phyloP scores from a whole-genome alignment of 2,888 invertebrate species.

The Helobdella robusta region DNA sequence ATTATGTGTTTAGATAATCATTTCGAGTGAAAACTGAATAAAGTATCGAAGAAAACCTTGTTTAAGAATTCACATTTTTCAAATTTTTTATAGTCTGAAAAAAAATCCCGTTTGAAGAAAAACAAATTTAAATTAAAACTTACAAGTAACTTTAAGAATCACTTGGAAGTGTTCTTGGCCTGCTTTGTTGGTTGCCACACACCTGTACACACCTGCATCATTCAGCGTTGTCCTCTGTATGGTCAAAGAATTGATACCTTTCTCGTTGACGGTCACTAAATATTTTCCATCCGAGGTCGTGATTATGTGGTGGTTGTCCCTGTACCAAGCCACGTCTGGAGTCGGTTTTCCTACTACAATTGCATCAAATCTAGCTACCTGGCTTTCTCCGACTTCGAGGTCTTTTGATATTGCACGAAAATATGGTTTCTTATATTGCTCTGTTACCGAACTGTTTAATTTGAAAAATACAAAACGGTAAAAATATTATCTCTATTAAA shows the following conservation, averaged over 20 bases:
- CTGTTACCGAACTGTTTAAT: too few relatives aligned
- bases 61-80: neutral
- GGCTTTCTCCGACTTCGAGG: constrained; percentile 51
- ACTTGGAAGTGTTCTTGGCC: constrained; percentile 87
- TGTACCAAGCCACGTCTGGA: constrained; percentile 66
- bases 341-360: constrained; percentile 46
- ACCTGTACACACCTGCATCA: constrained; percentile 80
- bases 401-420: constrained; percentile 47
- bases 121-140: constrained; percentile 29
- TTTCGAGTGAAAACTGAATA: neutral
- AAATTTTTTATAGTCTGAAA: neutral
- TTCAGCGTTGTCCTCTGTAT: constrained; percentile 75
- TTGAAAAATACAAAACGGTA: too few relatives aligned
- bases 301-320: constrained; percentile 63
- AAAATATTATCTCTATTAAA: too few relatives aligned
- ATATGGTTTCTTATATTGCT: constrained; percentile 43
- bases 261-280: constrained; percentile 85
- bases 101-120: neutral
- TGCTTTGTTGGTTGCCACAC: constrained; percentile 83
- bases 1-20: too few relatives aligned
- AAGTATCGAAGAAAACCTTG: neutral
- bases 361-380: constrained; percentile 49
- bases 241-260: constrained; percentile 90
- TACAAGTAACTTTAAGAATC: constrained; percentile 65
- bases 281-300: constrained; percentile 62